Conservation (phyloP, 1,140 invertebrate species). For the Saccostrea glomerata region DNA sequence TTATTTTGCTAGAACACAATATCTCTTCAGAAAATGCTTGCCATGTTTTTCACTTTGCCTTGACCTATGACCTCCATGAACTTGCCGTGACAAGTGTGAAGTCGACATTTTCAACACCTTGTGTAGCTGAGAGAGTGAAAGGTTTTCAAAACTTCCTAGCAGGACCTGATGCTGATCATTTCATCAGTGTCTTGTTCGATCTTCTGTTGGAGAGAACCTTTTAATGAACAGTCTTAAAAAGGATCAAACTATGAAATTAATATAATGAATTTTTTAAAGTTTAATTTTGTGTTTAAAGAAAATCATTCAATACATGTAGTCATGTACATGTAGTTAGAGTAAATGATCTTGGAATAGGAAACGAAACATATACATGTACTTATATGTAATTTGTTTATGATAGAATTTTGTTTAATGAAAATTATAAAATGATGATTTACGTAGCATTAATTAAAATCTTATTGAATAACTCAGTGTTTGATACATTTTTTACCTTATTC, state of each 20-base stretch:
- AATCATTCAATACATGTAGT: too few relatives aligned
- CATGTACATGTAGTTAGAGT: too few relatives aligned
- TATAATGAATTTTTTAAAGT: background rate
- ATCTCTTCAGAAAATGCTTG: conserved; percentile 24
- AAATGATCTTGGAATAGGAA: too few relatives aligned
- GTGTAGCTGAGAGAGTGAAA: conserved; percentile 36
- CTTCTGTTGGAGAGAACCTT: background rate
- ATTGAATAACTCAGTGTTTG: too few relatives aligned
- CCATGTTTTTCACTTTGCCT: conserved; percentile 51
- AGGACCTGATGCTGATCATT: conserved; percentile 46
- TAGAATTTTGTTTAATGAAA: too few relatives aligned
- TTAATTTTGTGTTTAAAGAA: background rate
- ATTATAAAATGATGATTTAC: too few relatives aligned
- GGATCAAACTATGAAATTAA: background rate
- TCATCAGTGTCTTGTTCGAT: conserved; percentile 24
- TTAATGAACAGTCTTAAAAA: background rate
- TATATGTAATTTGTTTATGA: too few relatives aligned
- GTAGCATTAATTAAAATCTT: too few relatives aligned
- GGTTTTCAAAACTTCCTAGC: conserved; percentile 42
- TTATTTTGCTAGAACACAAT: background rate
- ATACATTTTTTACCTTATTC: too few relatives aligned
- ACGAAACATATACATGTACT: too few relatives aligned
- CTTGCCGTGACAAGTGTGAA: conserved; percentile 41
- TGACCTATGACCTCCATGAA: conserved; percentile 50
- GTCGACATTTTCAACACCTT: background rate